Evolutionary conservation across 1,140 invertebrate species (phyloP).

Genomic region (Drosophila tani): DNA sequence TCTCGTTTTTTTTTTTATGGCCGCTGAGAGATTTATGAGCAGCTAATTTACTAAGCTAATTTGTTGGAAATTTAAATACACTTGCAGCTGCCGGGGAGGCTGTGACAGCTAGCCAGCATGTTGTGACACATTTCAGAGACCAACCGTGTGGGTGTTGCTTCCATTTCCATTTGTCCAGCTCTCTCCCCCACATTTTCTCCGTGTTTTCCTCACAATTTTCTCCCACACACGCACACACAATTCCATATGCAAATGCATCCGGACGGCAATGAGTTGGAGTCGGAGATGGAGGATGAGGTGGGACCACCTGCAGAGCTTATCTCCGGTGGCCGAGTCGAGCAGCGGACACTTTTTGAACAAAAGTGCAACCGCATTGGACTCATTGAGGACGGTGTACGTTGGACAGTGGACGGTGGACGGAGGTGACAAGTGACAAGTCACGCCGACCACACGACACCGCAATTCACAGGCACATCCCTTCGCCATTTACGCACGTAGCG

Average conservation of each 20-base stretch:
- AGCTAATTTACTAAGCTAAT: constrained; percentile 75
- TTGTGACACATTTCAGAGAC: constrained; percentile 51
- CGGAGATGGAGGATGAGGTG: background rate
- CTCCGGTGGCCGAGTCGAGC: constrained; percentile 29
- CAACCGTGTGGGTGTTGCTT: constrained; percentile 7
- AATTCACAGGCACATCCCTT: background rate
- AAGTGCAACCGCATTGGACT: constrained; percentile 32
- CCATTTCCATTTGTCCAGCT: constrained; percentile 14
- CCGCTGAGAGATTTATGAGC: constrained; percentile 69
- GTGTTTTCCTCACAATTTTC: background rate
- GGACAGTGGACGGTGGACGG: background rate
- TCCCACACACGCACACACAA: constrained; percentile 50
- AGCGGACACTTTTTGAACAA: constrained; percentile 28
- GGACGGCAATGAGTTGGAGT: background rate
- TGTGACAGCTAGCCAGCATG: constrained; percentile 34
- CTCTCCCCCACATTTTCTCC: background rate
- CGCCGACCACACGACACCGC: constrained; percentile 11
- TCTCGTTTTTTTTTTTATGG: constrained; percentile 43
- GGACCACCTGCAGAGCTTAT: constrained; percentile 62
- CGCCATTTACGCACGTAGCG: constrained; percentile 2
- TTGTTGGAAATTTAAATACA: constrained; percentile 66
- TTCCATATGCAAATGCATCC: constrained; percentile 67
- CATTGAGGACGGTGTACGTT: background rate
- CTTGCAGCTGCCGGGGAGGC: constrained; percentile 49
- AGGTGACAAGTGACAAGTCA: constrained; percentile 23